Conservation (phyloP, 1,140 invertebrate genomes). For the Panagrolaimus sp. region DNA sequence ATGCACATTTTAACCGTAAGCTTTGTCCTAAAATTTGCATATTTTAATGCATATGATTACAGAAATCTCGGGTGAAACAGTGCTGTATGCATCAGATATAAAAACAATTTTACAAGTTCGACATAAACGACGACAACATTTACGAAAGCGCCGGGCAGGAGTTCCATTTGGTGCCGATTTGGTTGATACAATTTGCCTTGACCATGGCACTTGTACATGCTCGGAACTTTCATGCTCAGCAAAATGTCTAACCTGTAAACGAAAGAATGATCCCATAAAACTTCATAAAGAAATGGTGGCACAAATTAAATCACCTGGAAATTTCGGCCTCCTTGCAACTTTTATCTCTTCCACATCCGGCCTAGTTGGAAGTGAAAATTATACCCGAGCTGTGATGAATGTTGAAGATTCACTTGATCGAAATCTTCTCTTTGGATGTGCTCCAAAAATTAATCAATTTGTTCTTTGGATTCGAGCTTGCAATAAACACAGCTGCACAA, state of each 20-base stretch:
- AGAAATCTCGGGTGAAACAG: no score
- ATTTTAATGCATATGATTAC: no score
- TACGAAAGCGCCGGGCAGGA: no score
- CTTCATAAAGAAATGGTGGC: neutral
- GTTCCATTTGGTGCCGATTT: neutral
- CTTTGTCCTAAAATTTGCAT: neutral
- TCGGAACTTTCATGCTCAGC: neutral
- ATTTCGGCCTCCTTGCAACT: neutral
- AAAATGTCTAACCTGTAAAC: neutral
- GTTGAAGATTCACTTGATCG: no score
- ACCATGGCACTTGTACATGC: neutral
- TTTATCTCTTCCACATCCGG: no score
- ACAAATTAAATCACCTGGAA: neutral
- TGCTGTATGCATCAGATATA: no score
- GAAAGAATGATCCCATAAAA: neutral
- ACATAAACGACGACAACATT: no score
- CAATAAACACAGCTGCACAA: neutral
- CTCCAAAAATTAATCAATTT: no score
- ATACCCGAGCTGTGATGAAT: no score
- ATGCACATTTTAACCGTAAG: neutral
- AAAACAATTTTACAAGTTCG: no score
- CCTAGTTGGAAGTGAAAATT: no score
- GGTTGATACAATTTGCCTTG: neutral
- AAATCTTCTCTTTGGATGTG: no score
- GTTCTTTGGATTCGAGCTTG: conserved; percentile 3